Evolutionary conservation across 2,797 vertebrate genomes (phyloP).

Genomic region (Sciurus carolinensis): DNA sequence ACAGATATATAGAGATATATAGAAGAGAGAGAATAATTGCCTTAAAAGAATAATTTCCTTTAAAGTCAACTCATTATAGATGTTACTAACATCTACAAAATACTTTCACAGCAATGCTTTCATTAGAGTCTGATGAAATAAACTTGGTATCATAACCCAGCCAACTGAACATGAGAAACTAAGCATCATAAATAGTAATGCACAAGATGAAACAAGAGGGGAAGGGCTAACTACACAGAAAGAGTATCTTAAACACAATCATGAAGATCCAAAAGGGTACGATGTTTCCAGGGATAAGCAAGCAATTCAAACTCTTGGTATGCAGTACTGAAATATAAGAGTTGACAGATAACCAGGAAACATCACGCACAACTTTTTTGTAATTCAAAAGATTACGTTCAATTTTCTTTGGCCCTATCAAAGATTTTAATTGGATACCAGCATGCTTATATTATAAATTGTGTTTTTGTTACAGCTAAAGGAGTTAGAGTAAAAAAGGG

Average conservation of each 20-base stretch:
- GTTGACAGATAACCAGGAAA: background rate
- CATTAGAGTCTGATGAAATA: background rate
- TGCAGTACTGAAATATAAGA: background rate
- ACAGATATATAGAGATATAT: too few relatives aligned
- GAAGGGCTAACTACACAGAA: background rate
- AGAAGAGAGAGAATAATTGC: too few relatives aligned
- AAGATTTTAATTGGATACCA: background rate
- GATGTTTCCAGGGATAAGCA: background rate
- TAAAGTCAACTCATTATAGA: too few relatives aligned
- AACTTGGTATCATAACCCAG: too few relatives aligned
- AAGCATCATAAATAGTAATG: background rate
- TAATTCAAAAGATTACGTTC: background rate
- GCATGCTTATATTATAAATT: background rate
- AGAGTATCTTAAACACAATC: background rate
- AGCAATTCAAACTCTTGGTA: background rate
- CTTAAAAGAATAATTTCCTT: too few relatives aligned
- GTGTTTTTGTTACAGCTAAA: background rate
- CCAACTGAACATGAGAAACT: background rate
- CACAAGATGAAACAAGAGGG: background rate
- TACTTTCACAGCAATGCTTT: background rate
- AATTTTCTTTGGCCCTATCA: background rate
- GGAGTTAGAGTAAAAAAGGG: background rate
- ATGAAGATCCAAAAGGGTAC: too few relatives aligned
- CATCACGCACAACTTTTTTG: background rate
- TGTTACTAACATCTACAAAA: too few relatives aligned